These are phyloP conservation scores for Caenorhabditis tropicalis DNA, from an alignment of 1,140 invertebrate genomes.

Conservation along the genomic window DNA sequence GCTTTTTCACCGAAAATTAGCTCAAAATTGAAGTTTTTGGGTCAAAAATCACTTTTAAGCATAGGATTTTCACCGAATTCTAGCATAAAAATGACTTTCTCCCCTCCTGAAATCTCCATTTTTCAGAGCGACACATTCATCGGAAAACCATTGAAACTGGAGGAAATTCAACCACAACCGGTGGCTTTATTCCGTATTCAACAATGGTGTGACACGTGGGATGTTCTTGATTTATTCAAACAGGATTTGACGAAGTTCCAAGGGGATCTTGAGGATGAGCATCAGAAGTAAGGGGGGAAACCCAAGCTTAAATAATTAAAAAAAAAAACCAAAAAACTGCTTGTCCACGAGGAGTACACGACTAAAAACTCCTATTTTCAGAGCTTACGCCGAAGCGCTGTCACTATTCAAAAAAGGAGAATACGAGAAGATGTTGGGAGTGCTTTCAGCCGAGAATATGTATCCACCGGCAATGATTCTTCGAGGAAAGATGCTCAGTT, in stretches of 20 bases:
- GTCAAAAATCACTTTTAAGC: too few species aligned
- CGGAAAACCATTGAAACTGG: conserved; percentile 3
- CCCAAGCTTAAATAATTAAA: too few species aligned
- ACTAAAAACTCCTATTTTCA: too few species aligned
- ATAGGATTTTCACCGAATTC: not conserved
- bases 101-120: too few species aligned
- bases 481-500: conserved; percentile 24
- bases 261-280: not conserved
- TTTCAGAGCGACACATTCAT: not conserved
- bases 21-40: too few species aligned
- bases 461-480: conserved; percentile 19
- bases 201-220: conserved; percentile 35
- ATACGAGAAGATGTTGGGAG: not conserved
- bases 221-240: conserved; percentile 7
- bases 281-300: not conserved
- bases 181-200: conserved; percentile 26
- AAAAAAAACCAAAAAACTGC: too few species aligned
- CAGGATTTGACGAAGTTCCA: conserved; percentile 8
- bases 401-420: not conserved
- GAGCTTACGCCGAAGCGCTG: not conserved
- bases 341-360: too few species aligned
- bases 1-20: too few species aligned
- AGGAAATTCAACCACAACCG: not conserved
- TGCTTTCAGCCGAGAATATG: not conserved
- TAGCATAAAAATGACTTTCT: not conserved